A percentile compares a stretch with the other conserved stretches of the same genome.
Conservation (phyloP, 2,113 vertebrate species). For the Halcyon malimbica region DNA sequence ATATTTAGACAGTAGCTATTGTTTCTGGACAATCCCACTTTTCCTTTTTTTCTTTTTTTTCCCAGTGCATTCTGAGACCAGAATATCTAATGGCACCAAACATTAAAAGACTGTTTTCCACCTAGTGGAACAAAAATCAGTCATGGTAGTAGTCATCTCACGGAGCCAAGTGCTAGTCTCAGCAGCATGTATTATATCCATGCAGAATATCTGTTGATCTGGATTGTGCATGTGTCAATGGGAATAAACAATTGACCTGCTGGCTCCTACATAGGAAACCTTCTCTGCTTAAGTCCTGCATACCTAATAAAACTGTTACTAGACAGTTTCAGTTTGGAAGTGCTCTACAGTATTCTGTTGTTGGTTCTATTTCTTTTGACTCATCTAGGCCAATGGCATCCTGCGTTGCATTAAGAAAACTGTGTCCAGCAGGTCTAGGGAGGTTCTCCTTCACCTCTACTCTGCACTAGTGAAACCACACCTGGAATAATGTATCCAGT, state of each 20-base stretch:
- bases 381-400: not conserved
- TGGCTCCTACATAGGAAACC: not conserved
- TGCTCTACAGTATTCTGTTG: not conserved
- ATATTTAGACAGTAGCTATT: not conserved
- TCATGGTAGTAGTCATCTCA: not conserved
- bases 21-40: not conserved
- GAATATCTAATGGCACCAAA: not conserved
- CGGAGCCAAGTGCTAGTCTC: not conserved
- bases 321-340: not conserved
- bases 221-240: not conserved
- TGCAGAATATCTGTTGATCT: not conserved
- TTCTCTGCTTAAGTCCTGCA: not conserved
- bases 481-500: too few species aligned
- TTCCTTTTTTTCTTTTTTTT: too few species aligned
- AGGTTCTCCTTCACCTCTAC: too few species aligned
- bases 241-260: not conserved
- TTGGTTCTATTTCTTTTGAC: not conserved
- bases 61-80: not conserved
- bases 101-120: not conserved
- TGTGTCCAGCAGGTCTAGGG: too few species aligned
- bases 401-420: too few species aligned
- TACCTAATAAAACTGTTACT: not conserved
- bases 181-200: not conserved
- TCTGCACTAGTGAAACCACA: too few species aligned
- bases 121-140: not conserved